Evolutionary conservation across 1,140 invertebrate genomes (phyloP).

Genomic region (Leptoteleia sp.): DNA sequence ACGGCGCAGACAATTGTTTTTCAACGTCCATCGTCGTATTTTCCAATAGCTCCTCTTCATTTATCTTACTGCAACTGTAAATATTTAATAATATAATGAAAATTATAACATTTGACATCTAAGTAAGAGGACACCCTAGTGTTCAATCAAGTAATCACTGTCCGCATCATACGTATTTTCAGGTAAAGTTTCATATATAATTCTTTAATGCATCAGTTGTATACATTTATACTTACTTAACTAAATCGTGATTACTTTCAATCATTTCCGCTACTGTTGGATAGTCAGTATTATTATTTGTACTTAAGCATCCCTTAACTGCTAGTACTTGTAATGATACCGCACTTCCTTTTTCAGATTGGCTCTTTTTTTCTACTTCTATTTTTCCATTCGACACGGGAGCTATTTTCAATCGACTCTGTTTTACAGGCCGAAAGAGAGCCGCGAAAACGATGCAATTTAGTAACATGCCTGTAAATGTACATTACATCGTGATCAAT

Average conservation of each 20-base stretch:
- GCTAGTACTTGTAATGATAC: conserved; percentile 75
- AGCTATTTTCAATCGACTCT: conserved; percentile 83
- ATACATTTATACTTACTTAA: conserved; percentile 70
- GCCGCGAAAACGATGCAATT: conserved; percentile 89
- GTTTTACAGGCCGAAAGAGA: conserved; percentile 90
- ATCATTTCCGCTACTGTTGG: conserved; percentile 88
- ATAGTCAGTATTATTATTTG: conserved; percentile 88
- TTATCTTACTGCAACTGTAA: conserved; percentile 67
- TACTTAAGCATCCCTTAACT: conserved; percentile 78
- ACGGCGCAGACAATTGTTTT: conserved; percentile 77
- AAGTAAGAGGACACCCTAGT: no score
- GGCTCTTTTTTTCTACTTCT: conserved; percentile 73
- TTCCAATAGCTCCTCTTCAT: conserved; percentile 66
- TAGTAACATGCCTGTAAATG: conserved; percentile 84
- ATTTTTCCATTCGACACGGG: conserved; percentile 73
- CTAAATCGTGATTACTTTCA: conserved; percentile 83
- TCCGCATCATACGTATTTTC: no score
- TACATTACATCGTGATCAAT: no score
- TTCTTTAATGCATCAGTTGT: not conserved
- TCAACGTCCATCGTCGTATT: conserved; percentile 70
- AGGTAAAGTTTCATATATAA: no score
- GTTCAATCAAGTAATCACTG: no score
- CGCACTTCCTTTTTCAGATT: conserved; percentile 70
- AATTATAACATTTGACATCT: no score
- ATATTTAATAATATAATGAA: not conserved